Conservation (phyloP, 2,113 vertebrate species). For the Takifugu bimaculatus region DNA sequence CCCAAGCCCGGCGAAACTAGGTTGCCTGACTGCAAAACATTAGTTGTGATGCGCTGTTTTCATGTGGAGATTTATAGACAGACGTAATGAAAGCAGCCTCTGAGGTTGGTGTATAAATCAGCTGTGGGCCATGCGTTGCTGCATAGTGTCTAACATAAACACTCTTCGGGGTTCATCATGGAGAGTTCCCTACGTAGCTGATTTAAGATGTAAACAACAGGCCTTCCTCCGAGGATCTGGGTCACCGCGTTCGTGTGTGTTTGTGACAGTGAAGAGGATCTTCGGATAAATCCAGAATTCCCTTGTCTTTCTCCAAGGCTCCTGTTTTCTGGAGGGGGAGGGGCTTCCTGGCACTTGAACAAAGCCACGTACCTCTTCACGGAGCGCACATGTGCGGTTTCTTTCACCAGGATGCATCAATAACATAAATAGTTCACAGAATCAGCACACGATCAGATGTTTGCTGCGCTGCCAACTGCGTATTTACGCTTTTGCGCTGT, state of each 20-base stretch:
- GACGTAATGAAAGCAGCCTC: conserved; percentile 30
- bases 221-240: conserved; percentile 41
- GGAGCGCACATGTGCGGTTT: conserved; percentile 1
- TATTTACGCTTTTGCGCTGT: conserved; percentile 1
- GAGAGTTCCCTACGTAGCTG: conserved; percentile 30
- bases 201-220: conserved; percentile 58
- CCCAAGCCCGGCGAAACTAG: conserved; percentile 16
- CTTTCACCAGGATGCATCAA: too few species aligned
- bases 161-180: conserved; percentile 36
- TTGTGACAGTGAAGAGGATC: conserved; percentile 7
- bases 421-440: too few species aligned
- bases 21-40: conserved; percentile 32
- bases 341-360: conserved; percentile 43
- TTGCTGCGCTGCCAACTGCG: too few species aligned
- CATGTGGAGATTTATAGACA: conserved; percentile 25
- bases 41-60: conserved; percentile 34
- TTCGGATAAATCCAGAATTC: conserved; percentile 44
- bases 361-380: conserved; percentile 36
- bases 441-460: too few species aligned
- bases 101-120: conserved; percentile 51
- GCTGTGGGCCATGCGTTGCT: conserved; percentile 46
- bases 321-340: conserved; percentile 38
- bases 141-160: conserved; percentile 52
- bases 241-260: conserved; percentile 31
- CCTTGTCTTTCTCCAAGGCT: conserved; percentile 18